These are phyloP conservation scores for Phasianus colchicus DNA, from an alignment of 2,113 vertebrate species.

Conservation along the genomic window DNA sequence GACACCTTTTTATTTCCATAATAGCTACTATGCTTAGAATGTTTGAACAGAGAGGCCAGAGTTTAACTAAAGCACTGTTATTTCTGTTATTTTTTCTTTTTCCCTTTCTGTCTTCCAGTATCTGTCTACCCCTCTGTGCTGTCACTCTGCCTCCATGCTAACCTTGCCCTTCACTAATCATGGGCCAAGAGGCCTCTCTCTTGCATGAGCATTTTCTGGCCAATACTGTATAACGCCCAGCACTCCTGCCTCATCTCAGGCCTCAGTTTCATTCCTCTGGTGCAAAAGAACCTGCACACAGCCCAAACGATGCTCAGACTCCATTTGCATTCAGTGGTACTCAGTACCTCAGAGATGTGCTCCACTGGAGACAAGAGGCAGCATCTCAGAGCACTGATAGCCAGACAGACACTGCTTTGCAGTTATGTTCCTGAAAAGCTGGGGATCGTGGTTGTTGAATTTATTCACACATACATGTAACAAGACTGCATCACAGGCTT, in stretches of 20 bases:
- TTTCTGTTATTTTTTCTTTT: neutral
- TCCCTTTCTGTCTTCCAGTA: slow-evolving; percentile 7
- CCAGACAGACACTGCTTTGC: neutral
- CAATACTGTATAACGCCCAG: neutral
- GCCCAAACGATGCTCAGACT: fast-evolving
- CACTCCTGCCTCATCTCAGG: slow-evolving; percentile 29
- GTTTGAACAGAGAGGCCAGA: slow-evolving; percentile 27
- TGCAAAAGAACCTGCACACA: neutral
- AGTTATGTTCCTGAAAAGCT: neutral
- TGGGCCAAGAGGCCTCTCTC: fast-evolving
- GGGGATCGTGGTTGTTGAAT: fast-evolving
- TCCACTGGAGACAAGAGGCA: neutral
- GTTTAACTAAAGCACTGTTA: slow-evolving; percentile 6
- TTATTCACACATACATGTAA: neutral
- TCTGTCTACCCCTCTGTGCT: neutral
- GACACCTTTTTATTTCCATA: neutral
- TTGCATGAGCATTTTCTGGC: neutral
- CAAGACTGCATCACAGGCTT: neutral
- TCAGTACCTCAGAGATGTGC: neutral
- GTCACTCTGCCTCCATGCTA: neutral
- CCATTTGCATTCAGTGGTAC: fast-evolving
- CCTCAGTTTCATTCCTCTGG: neutral
- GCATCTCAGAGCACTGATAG: neutral
- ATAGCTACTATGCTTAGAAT: slow-evolving; percentile 2
- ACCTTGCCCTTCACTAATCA: neutral